Evolutionary conservation across 2,888 invertebrate species (phyloP), one percentile per base, ranked within the genome.

Genomic region (Mythimna pallens): DNA sequence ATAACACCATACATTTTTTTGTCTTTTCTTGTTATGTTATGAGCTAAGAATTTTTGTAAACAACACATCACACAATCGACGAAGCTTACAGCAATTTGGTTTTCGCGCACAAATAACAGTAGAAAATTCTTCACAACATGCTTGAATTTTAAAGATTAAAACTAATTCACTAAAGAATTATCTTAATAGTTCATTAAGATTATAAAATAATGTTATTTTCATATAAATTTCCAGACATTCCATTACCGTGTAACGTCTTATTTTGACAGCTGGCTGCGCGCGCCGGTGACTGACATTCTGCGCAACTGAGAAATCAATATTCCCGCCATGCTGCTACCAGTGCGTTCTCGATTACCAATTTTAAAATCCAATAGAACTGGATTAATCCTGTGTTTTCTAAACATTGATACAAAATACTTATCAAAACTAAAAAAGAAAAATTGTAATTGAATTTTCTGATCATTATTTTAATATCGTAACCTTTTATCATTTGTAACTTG

Each of bases 201-300:
- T 65, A 43, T 58, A n/a, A 67, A 58, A 64, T 54, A 22, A 55
- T 40, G 22, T 43, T 70, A 73, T 58, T 73, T 82, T 73, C 43
- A 67, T 59, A 72, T 72, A 9, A 67, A 79, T 85, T 77, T 71
- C 47, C 40, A 65, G 57, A 76, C 50, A 72, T 78, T 71, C 67
- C 65, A 22, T 69, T 73, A 36, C 62, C 59, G 22, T 62, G 55
- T 9, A 71, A 77, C 78, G 80, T 86, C 80, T 86, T 87, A 90
- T 89, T 92, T 92, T 94, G 94, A 94, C 94, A 92, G 90, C 40
- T 76, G 67, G 67, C 25, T 93, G 94, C 94, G 95, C 93, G 93
- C 94, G 94, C 92, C 81, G 79, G 71, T 62, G 50, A n/a, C 71
- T 72, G 84, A 75, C 86, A 83, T 78, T 84, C 84, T 85, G 87